Conservation (phyloP, 2,888 invertebrate species). For the Phorcus lineatus region DNA sequence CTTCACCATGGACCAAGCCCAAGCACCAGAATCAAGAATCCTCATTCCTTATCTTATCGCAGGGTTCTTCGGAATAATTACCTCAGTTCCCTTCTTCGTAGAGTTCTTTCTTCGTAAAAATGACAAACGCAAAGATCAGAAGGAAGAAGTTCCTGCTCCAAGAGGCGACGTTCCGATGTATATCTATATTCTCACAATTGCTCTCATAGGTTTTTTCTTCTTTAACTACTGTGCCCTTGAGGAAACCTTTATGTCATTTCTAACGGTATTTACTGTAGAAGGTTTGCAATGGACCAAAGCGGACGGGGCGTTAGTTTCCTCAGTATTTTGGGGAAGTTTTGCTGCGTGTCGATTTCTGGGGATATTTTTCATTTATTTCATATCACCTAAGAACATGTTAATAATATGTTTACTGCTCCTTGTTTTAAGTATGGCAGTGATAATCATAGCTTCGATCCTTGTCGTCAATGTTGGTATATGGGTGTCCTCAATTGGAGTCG, state of each 20-base stretch:
- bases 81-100: constrained; percentile 37
- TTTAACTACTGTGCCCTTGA: constrained; percentile 74
- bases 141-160: constrained; percentile 23
- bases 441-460: not conserved
- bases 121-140: constrained; percentile 2
- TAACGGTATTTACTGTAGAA: constrained; percentile 70
- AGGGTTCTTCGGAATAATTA: constrained; percentile 36
- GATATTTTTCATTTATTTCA: constrained; percentile 69
- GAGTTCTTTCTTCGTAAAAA: constrained; percentile 34
- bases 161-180: constrained; percentile 27
- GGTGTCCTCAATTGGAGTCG: not conserved
- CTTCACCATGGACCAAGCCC: not conserved
- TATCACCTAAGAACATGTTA: constrained; percentile 66
- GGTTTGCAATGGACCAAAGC: constrained; percentile 64
- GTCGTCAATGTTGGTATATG: not conserved
- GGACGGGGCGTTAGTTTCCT: constrained; percentile 67
- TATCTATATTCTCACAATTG: constrained; percentile 58
- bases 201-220: constrained; percentile 68
- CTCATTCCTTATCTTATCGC: constrained; percentile 47
- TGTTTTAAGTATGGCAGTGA: not conserved
- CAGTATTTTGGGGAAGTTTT: constrained; percentile 75
- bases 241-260: constrained; percentile 71
- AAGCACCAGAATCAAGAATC: constrained; percentile 30
- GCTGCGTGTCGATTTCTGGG: constrained; percentile 72
- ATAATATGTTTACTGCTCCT: not conserved